Conservation (phyloP, 2,888 invertebrate genomes). For the Rotaria sp. region DNA sequence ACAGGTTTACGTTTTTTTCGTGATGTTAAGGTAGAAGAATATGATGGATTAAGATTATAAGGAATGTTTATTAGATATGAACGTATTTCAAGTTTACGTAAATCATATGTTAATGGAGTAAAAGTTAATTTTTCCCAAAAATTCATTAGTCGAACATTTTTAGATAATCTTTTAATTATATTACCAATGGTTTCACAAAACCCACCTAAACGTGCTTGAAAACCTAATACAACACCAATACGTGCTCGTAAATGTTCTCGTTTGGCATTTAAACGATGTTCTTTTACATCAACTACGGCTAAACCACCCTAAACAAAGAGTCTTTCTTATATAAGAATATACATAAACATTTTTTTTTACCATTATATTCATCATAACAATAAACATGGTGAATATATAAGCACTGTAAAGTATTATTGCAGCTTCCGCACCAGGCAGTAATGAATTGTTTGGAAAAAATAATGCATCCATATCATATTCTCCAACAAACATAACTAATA, state of each 20-base stretch:
- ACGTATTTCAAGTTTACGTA: neutral
- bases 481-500: neutral
- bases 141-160: neutral
- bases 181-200: neutral
- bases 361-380: slow-evolving; percentile 19
- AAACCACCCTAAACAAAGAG: neutral
- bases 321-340: neutral
- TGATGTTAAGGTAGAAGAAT: neutral
- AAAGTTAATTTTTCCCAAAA: neutral
- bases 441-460: neutral
- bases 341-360: neutral
- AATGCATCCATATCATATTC: neutral
- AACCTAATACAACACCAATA: neutral
- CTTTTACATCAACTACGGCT: neutral
- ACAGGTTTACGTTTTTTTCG: neutral
- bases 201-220: neutral
- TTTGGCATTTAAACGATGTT: slow-evolving; percentile 4
- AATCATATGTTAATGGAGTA: neutral
- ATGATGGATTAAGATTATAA: neutral
- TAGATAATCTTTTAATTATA: neutral
- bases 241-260: slow-evolving; percentile 21
- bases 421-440: neutral
- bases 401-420: slow-evolving; percentile 11
- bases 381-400: neutral
- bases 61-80: neutral